Evolutionary conservation across 2,888 invertebrate species (phyloP), one percentile per base, ranked within the genome.

Genomic region (Entomobrya proxima): DNA sequence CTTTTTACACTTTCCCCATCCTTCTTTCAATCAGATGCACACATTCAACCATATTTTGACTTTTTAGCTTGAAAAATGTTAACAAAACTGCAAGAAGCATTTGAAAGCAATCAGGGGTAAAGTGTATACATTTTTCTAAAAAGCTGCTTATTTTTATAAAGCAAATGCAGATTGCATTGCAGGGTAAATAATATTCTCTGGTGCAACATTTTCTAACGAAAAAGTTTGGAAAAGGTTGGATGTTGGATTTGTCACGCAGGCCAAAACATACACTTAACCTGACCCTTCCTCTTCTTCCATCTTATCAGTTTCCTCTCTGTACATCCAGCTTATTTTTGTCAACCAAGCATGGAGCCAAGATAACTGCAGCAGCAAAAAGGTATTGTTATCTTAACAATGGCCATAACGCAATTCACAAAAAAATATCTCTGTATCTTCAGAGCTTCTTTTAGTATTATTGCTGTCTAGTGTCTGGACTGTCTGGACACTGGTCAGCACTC

Each of bases 1-100:
- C 21, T 82, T 61, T 67, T 67, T 67, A 80, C 80, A 80, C 80
- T 81, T 69, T 58, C 67, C 64, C 21, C 21, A 18, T 21, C 52
- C 21, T 15, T 40, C 77, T 83, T 50, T 67, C 83, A 83, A 83
- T 83, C 83, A 69, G 55, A 81, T 81, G 81, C 81, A 81, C 81
- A 74, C 81, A 80, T 82, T 82, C 47, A 35, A 76, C 30, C n/a
- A n/a, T n/a, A n/a, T n/a, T n/a, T n/a, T n/a, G n/a, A n/a, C n/a
- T n/a, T n/a, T n/a, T n/a, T n/a, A n/a, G n/a, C n/a, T n/a, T n/a
- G n/a, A 64, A 58, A 50, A 50, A 47, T 72, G 30, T 30, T 30
- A 50, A 18, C 47, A 72, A 47, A 18, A 72, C 27, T 30, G 32
- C 47, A 30, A 27, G 18, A 50, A 50, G 13, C 47, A 27, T 5